phyloP scores from a whole-genome alignment of 2,888 invertebrate genomes.

The Oegoconia quadripuncta region DNA sequence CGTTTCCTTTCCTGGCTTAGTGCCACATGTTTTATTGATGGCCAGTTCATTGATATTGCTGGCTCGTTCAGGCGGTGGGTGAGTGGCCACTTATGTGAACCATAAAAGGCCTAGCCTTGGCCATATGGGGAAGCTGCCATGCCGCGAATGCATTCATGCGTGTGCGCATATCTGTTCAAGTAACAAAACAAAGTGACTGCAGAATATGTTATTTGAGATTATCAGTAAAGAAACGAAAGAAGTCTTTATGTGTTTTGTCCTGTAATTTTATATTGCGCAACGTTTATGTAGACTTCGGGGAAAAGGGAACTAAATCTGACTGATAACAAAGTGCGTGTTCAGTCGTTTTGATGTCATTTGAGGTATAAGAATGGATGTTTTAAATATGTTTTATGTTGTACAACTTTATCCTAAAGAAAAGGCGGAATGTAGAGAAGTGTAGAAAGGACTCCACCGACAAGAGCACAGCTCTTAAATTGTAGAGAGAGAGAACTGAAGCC shows the following conservation, averaged over 20 bases:
- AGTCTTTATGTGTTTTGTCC: not conserved
- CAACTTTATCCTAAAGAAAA: no score
- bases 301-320: not conserved
- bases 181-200: conserved; percentile 59
- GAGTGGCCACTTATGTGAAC: conserved; percentile 76
- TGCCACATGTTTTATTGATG: conserved; percentile 79
- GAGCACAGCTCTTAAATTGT: no score
- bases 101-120: conserved; percentile 76
- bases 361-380: no score
- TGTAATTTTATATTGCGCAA: conserved; percentile 11
- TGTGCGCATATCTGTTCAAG: conserved; percentile 66
- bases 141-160: conserved; percentile 72
- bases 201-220: conserved; percentile 47
- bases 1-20: conserved; percentile 74
- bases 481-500: no score
- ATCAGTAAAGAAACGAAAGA: conserved; percentile 14
- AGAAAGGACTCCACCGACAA: no score
- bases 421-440: no score
- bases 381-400: no score
- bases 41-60: conserved; percentile 77
- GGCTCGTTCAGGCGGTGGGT: conserved; percentile 75
- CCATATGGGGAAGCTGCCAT: conserved; percentile 76
- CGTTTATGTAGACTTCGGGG: not conserved
- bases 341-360: not conserved
- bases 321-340: not conserved